Evolutionary conservation across 2,888 invertebrate species (phyloP).

Genomic region (Hypselothyrea guttata): DNA sequence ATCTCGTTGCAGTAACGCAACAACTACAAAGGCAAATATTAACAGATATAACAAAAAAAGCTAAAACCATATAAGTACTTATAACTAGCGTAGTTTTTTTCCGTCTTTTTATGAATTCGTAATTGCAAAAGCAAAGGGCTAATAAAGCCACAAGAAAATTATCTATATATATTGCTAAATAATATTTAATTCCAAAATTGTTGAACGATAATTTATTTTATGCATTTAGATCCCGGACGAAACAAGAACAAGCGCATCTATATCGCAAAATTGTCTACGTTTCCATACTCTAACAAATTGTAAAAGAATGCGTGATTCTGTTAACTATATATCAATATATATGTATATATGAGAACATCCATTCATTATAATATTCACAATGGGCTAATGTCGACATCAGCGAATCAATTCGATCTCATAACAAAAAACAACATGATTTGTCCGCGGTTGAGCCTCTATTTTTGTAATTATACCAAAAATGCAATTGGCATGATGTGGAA

Average conservation of each 20-base stretch:
- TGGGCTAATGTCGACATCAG: constrained; percentile 1
- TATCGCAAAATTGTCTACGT: constrained; percentile 37
- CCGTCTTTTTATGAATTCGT: constrained; percentile 49
- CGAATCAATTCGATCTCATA: constrained; percentile 28
- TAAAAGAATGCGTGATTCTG: constrained; percentile 59
- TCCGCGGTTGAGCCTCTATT: constrained; percentile 54
- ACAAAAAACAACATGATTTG: constrained; percentile 31
- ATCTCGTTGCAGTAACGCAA: constrained; percentile 51
- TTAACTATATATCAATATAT: neutral
- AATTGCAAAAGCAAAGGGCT: constrained; percentile 21
- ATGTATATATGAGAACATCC: neutral
- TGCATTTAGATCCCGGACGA: constrained; percentile 19
- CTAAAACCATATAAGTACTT: constrained; percentile 29
- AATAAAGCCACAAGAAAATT: constrained; percentile 21
- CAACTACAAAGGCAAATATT: constrained; percentile 22
- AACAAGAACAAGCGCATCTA: constrained; percentile 18
- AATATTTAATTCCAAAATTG: constrained; percentile 9
- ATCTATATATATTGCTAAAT: constrained; percentile 25
- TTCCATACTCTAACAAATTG: constrained; percentile 6
- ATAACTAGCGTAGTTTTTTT: constrained; percentile 58
- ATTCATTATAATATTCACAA: constrained; percentile 9
- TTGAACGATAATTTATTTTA: constrained; percentile 61
- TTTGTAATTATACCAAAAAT: constrained; percentile 44
- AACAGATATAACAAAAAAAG: no score
- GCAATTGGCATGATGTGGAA: constrained; percentile 63